Evolutionary conservation across 1,140 invertebrate genomes (phyloP), one percentile per base, ranked within the genome.

Genomic region (Proales similis): DNA sequence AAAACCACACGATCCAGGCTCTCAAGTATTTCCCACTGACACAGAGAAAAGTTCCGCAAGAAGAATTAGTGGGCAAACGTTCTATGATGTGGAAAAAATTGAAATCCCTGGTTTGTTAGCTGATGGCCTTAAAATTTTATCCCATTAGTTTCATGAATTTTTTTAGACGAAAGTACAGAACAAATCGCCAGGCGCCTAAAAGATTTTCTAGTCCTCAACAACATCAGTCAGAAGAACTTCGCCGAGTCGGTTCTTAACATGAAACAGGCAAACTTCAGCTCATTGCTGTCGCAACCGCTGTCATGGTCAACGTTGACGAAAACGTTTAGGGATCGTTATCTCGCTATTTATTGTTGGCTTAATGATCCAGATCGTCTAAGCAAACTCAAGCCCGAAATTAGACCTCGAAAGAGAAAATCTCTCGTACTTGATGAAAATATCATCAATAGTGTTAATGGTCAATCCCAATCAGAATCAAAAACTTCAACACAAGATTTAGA

Each of bases 231-330:
- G 12, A 24, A 42, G 45, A 39, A 26, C 3, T 57, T 57, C 27
- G 33, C 51, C 20, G 51, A 57, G 29, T 26, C 26, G 17, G n/a
- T 57, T 14, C 12, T 57, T 24, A 57, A 39, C 51, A 57, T 57
- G 51, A 57, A 29, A 17, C 51, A 57, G 20, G 51, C 51, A 12
- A 57, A 57, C 45, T 57, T 57, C 20, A 57, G 51, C 20, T 57
- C 36, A 9, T 27, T 57, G 29, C 30, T 57, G 32, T 57, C 51
- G 9, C 51, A 57, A 29, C 51, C 51, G 1, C 20, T 57, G 36
- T 26, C 51, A 1, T 57, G 51, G 51, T 42, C 33, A 14, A 42
- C 39, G 51, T 39, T 57, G 20, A 57, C 36, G 12, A 57, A 57
- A 26, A 57, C 51, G 14, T 57, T 42, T 20, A 19, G 51, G 45